Evolutionary conservation across 1,140 invertebrate species (phyloP).

Genomic region (Sitophilus oryzae): DNA sequence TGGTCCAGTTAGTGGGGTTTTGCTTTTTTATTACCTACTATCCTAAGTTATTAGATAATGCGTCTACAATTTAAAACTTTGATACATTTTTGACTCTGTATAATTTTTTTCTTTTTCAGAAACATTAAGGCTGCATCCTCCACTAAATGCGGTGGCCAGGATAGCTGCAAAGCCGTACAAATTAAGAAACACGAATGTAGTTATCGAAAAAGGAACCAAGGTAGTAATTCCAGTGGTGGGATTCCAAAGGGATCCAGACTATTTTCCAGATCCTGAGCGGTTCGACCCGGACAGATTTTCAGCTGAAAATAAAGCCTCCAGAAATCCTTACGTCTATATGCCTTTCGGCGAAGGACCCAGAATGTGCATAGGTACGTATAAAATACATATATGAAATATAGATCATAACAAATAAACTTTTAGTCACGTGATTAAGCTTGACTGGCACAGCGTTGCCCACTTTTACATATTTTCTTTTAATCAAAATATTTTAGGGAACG

Average conservation of each 20-base stretch:
- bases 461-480: no score
- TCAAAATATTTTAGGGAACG: no score
- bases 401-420: no score
- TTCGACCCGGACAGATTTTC: constrained; percentile 58
- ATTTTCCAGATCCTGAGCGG: constrained; percentile 53
- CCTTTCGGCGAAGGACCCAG: constrained; percentile 56
- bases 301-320: constrained; percentile 36
- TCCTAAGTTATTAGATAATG: no score
- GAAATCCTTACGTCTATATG: constrained; percentile 44
- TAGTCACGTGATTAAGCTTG: no score
- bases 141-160: constrained; percentile 52
- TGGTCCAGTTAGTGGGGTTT: no score
- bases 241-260: constrained; percentile 55
- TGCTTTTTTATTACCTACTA: no score
- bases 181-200: constrained; percentile 51
- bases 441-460: no score
- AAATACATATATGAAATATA: no score
- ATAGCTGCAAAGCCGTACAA: constrained; percentile 51
- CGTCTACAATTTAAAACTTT: no score
- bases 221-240: constrained; percentile 55
- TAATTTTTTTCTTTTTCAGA: constrained; percentile 45
- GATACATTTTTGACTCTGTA: no score
- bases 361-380: constrained; percentile 50
- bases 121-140: constrained; percentile 60
- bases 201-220: constrained; percentile 53